Base-by-base conservation (phyloP, 1,140 invertebrate genomes). In the Batillaria attramentaria region DNA sequence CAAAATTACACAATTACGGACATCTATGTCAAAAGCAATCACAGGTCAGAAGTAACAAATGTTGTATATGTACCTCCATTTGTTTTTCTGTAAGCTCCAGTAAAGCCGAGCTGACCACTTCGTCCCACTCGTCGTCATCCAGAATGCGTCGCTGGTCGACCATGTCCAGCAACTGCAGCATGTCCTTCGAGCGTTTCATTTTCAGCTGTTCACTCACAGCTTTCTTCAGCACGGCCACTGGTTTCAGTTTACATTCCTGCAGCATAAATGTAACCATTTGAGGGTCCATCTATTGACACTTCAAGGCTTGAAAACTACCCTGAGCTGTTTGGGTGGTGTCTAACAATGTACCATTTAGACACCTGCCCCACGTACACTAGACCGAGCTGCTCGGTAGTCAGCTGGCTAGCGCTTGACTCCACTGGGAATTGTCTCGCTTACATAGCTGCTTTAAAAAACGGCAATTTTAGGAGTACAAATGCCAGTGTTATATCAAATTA, bases 191-290 rank as follows among this genome's bases (percentile, higher is more conserved):
- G 33, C 79, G 78, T 24, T 81, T 79, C 35, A 83, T 78, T 74
- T 88, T 88, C 24, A 88, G 86, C 80, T 89, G 84, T 68, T 89
- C 86, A 70, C 87, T 81, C 33, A 86, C 87, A 69, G 84, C 84
- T 42, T 88, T 85, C 16, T 85, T 89, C 77, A 88, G 89, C 20
- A 90, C 86, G 13, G 80, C 75, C 13, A 84, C 83, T 3, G 86
- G 79, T 68, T 84, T 86, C 39, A 91, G 79, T 43, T 85, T 84
- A 77, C 87, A 90, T 80, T 89, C 88, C 89, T 91, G 74, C n/a
- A 77, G 60, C 75, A 69, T 62, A 41, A 73, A 39, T 8, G 65
- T 70, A 54, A 79, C 69, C 62, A 79, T n/a, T 8, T n/a, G n/a
- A 42, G 24, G 18, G 24, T 43, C 42, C n/a, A 24, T n/a, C n/a